Evolutionary conservation across 2,797 vertebrate species (phyloP), one percentile per base, ranked within the genome.

Genomic region (Leptatherina wallacei): DNA sequence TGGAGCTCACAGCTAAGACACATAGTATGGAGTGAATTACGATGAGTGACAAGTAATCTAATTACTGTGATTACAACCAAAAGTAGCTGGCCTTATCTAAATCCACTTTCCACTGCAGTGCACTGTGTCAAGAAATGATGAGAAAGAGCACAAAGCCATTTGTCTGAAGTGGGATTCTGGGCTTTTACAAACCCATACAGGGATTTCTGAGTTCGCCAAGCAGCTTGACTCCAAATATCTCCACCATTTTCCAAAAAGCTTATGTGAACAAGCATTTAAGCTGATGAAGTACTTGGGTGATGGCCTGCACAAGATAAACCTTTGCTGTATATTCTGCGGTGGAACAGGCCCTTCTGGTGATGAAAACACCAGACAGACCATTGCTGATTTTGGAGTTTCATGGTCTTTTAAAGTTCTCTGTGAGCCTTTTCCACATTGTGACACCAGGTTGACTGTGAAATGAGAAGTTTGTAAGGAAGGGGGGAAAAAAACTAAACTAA

Each of bases 211-310:
- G 73, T 82, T 49, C 82, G 75, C 65, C 69, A 68, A 84, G 79
- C 18, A 38, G 63, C 72, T 84, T 69, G 65, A 77, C 67, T 75
- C 75, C 78, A 87, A 85, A 84, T 74, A 87, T 77, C 75, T 69
- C 51, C 49, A 60, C 33, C 47, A 56, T 86, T 82, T 89, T 90
- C 57, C 61, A 86, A 78, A 86, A 78, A 77, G 70, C 78, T 73
- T 83, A 80, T 77, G 83, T 86, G 89, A 91, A 91, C 85, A 89
- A 85, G 78, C 59, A 11, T 67, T 70, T 67, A 77, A 74, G 82
- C 65, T 71, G 84, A 87, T 88, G 83, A 85, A 78, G 79, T 80
- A 79, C 62, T 33, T 47, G 81, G 72, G 14, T 63, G 73, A 85
- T 62, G 83, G 58, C 68, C 81, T 83, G 65, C 69, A 77, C 78